Base-by-base conservation (phyloP, 2,113 vertebrate species). In the Rhagologus leucostigma region DNA sequence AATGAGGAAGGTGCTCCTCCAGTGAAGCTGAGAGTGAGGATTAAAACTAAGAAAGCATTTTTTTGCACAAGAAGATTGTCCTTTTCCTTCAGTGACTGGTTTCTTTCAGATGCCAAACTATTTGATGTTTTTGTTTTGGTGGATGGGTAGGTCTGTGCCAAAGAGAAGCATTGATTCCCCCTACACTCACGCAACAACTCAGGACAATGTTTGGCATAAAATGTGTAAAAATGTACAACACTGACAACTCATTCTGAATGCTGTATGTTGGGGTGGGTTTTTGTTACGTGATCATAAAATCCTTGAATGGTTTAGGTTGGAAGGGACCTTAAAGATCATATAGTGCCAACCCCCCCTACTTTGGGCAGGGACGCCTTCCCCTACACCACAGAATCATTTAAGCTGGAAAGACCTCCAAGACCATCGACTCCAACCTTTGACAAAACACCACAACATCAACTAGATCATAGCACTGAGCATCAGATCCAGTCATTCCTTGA, bases 21-120 rank as follows among this genome's bases (percentile, higher is more conserved):
- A 32, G 0, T 53, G 44, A 74, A 84, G 33, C 19, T 68, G 52
- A 8, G 5, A 26, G 3, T 3, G 1, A 37, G 6, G 2, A 2
- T 67, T 79, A 67, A 87, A 85, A 67, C 41, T 22, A 44, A 39
- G 29, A 57, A 65, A n/a, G 11, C 4, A 3, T 26, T 23, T 16
- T 69, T 92, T 74, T 13, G 1, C 23, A 29, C 5, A 20, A 33
- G 4, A 62, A 29, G 20, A 23, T 30, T 21, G 11, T 63, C 11
- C 7, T 50, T 68, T 73, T 82, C 37, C 27, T 65, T 73, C 22
- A n/a, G 14, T 30, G 11, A 10, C 21, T 69, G 84, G 6, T 46
- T 63, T 79, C 53, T 73, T 64, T 49, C 26, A 46, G n/a, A 8
- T 65, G 35, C 53, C 67, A 84, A 35, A 18, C 53, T 37, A 8